Evolutionary conservation across 2,888 invertebrate species (phyloP).

Genomic region (Lapara coniferarum): DNA sequence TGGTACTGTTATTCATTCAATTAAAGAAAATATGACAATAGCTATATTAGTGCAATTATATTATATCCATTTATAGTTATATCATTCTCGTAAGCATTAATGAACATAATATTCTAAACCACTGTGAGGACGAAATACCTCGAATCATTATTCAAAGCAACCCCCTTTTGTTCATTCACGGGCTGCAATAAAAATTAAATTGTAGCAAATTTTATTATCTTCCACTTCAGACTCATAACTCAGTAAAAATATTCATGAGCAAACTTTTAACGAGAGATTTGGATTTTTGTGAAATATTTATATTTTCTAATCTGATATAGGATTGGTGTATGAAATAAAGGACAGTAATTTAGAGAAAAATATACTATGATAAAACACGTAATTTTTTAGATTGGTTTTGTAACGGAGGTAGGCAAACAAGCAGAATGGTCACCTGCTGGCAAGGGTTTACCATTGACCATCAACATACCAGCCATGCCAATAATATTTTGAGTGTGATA

Average conservation of each 20-base stretch:
- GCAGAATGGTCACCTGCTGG: no score
- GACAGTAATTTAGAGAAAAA: neutral
- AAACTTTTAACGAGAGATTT: slow-evolving; percentile 66
- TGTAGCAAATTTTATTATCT: slow-evolving; percentile 73
- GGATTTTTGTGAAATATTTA: slow-evolving; percentile 42
- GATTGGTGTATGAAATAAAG: neutral
- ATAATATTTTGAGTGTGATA: no score
- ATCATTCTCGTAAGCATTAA: neutral
- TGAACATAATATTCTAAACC: neutral
- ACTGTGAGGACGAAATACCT: slow-evolving; percentile 38
- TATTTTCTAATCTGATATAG: slow-evolving; percentile 8
- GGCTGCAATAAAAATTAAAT: slow-evolving; percentile 72
- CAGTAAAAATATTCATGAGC: slow-evolving; percentile 71
- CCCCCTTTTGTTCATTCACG: slow-evolving; percentile 64
- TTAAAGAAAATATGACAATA: neutral
- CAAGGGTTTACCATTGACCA: no score
- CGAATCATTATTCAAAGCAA: slow-evolving; percentile 67
- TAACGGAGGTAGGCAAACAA: no score
- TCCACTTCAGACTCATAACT: slow-evolving; percentile 68
- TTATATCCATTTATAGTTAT: neutral
- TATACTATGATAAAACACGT: no score
- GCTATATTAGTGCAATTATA: neutral
- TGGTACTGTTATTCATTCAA: no score
- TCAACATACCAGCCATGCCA: no score
- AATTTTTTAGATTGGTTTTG: no score